Conservation (phyloP, 2,113 vertebrate genomes). For the Ceyx margarethae region DNA sequence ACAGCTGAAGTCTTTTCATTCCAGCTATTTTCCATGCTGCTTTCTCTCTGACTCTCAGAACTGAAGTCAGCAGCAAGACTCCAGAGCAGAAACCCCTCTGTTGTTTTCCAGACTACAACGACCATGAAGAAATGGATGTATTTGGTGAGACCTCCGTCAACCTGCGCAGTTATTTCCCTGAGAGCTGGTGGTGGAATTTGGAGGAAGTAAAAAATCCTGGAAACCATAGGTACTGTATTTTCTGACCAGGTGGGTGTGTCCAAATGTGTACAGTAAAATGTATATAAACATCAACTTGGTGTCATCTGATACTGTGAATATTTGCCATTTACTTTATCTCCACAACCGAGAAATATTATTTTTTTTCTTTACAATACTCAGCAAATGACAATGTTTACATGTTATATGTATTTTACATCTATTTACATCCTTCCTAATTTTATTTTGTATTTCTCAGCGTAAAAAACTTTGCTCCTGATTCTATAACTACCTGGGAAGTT, state of each 20-base stretch:
- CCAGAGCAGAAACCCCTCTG: neutral
- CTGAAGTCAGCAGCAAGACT: neutral
- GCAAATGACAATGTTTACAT: neutral
- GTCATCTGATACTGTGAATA: neutral
- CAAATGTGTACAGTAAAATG: neutral
- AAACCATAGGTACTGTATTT: constrained; percentile 28
- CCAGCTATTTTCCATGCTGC: neutral
- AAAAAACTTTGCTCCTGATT: constrained; percentile 68
- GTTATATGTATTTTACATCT: neutral
- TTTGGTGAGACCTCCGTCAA: constrained; percentile 43
- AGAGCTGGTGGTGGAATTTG: constrained; percentile 76
- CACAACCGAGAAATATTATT: neutral
- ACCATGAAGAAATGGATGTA: constrained; percentile 68
- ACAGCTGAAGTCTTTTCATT: neutral
- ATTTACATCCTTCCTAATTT: neutral
- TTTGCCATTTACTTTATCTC: neutral
- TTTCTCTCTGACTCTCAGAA: neutral
- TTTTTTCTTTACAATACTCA: neutral
- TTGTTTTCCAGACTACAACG: constrained; percentile 29
- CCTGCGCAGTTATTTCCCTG: constrained; percentile 75
- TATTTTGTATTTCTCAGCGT: constrained; percentile 44
- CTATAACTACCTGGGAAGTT: constrained; percentile 87
- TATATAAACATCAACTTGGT: neutral
- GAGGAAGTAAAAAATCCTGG: constrained; percentile 26
- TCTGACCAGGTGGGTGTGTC: neutral